These are phyloP conservation scores for Sarcophaga peregrina DNA, from an alignment of 1,140 invertebrate genomes.

Conservation along the genomic window DNA sequence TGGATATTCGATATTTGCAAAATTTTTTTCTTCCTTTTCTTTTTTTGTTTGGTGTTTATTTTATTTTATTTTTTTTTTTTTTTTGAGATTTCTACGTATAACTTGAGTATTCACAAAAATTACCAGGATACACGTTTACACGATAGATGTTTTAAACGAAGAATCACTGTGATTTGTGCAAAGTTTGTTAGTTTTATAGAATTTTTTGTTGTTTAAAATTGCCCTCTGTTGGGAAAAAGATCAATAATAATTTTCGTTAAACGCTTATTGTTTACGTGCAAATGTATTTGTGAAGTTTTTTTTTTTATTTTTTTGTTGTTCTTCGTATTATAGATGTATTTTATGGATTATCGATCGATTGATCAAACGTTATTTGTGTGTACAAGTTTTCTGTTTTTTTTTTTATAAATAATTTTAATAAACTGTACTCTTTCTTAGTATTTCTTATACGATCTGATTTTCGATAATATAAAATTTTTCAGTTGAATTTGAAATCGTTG, in stretches of 20 bases:
- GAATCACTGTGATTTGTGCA: conserved; percentile 54
- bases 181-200: conserved; percentile 66
- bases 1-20: neutral
- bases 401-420: neutral
- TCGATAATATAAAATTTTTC: too few relatives aligned
- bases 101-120: too few relatives aligned
- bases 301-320: neutral
- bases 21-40: neutral
- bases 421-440: conserved; percentile 4
- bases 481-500: too few relatives aligned
- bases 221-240: neutral
- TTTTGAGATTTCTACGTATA: too few relatives aligned
- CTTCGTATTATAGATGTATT: neutral
- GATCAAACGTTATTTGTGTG: too few relatives aligned
- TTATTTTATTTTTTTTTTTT: too few relatives aligned
- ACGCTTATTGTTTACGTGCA: too few relatives aligned
- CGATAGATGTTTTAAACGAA: conserved; percentile 14
- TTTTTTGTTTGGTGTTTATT: too few relatives aligned
- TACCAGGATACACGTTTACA: neutral
- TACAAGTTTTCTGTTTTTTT: neutral
- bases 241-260: too few relatives aligned
- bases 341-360: too few relatives aligned
- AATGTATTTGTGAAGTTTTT: neutral
- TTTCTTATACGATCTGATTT: neutral
- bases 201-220: conserved; percentile 53